phyloP scores from a whole-genome alignment of 1,140 invertebrate genomes.

The Dufourea novaeangliae region DNA sequence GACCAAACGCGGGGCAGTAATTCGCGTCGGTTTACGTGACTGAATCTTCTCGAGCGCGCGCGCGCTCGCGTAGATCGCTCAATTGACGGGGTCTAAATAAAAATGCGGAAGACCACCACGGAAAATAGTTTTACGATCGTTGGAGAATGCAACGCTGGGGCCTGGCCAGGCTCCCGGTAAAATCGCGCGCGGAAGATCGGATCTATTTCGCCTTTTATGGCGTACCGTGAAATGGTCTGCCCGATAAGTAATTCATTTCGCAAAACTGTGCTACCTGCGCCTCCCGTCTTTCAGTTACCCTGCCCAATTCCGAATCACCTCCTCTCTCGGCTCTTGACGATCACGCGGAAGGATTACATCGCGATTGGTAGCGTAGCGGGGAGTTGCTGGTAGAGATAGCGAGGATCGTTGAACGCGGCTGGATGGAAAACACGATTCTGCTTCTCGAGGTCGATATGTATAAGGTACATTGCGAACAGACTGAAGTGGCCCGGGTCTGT shows the following conservation, averaged over 20 bases:
- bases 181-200: slow-evolving; percentile 4
- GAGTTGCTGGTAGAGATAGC: background rate
- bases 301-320: background rate
- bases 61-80: background rate
- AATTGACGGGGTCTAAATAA: slow-evolving; percentile 22
- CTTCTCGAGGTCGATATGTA: slow-evolving; percentile 1
- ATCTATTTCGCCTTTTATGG: slow-evolving; percentile 10
- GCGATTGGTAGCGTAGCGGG: background rate
- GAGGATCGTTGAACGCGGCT: background rate
- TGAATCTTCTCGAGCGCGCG: background rate
- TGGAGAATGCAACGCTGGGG: background rate
- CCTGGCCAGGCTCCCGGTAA: no score
- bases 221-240: background rate
- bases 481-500: background rate
- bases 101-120: background rate
- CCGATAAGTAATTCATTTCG: slow-evolving; percentile 45
- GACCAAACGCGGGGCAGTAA: background rate
- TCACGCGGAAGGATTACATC: slow-evolving; percentile 6
- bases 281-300: background rate
- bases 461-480: slow-evolving; percentile 14
- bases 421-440: background rate
- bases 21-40: background rate
- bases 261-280: background rate
- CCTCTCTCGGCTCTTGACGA: background rate
- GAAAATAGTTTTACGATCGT: slow-evolving; percentile 39